Percentiles rank a stretch among this genome's conserved stretches.
These are phyloP conservation scores for Oncorhynchus kisutch DNA, from an alignment of 2,113 vertebrate genomes.

Conservation along the genomic window DNA sequence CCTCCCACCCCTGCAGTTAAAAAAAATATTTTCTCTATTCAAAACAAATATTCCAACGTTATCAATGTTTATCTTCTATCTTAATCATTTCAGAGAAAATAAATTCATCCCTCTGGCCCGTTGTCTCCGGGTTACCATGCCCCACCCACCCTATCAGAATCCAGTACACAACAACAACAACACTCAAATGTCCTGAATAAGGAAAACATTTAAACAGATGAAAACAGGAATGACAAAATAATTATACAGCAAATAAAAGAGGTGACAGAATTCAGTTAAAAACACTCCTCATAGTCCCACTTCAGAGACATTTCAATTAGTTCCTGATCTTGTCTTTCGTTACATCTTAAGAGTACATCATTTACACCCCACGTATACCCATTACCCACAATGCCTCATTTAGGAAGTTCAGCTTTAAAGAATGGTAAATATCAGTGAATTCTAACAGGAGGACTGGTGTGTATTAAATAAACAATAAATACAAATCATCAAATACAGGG, in stretches of 20 bases:
- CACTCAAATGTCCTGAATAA: conserved; percentile 59
- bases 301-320: conserved; percentile 36
- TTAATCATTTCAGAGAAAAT: conserved; percentile 69
- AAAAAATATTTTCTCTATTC: conserved; percentile 83
- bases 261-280: conserved; percentile 63
- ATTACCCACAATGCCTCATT: conserved; percentile 60
- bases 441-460: conserved; percentile 63
- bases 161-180: conserved; percentile 55
- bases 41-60: conserved; percentile 79
- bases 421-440: conserved; percentile 62
- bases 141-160: conserved; percentile 60
- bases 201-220: conserved; percentile 61
- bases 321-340: conserved; percentile 43
- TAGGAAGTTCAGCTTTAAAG: conserved; percentile 64
- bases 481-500: conserved; percentile 60
- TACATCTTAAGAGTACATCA: conserved; percentile 53
- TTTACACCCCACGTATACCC: conserved; percentile 53
- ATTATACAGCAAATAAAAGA: conserved; percentile 59
- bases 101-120: conserved; percentile 58
- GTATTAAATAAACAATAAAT: conserved; percentile 77
- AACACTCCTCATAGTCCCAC: conserved; percentile 50
- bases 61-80: conserved; percentile 47
- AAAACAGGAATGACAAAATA: conserved; percentile 75
- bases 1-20: conserved; percentile 73
- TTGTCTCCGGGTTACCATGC: conserved; percentile 38